phyloP scores from a whole-genome alignment of 2,888 invertebrate genomes.

The Agelastica alni region DNA sequence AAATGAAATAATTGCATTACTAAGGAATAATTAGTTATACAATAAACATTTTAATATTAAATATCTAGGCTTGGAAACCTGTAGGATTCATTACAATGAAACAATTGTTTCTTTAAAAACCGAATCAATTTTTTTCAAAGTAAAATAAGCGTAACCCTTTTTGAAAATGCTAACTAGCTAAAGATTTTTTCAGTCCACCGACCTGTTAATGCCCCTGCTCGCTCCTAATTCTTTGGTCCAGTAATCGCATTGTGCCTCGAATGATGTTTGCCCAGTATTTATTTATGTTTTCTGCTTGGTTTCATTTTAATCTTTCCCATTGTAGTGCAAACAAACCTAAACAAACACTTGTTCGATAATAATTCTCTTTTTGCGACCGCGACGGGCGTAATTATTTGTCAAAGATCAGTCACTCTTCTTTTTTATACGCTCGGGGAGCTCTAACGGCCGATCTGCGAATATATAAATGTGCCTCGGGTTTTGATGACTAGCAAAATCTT shows the following conservation, averaged over 20 bases:
- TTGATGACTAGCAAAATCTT: too few relatives aligned
- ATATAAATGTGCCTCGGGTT: constrained; percentile 5
- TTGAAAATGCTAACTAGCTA: background rate
- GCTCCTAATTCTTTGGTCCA: constrained; percentile 46
- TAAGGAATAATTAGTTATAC: too few relatives aligned
- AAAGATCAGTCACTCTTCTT: constrained; percentile 47
- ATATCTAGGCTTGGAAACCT: too few relatives aligned
- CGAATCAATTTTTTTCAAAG: too few relatives aligned
- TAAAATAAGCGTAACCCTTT: background rate
- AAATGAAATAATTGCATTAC: too few relatives aligned
- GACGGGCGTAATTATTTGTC: constrained; percentile 51
- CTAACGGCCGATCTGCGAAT: constrained; percentile 20
- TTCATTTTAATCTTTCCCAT: constrained; percentile 57
- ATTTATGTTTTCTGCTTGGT: constrained; percentile 56
- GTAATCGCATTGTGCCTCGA: constrained; percentile 51
- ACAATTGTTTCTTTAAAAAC: too few relatives aligned
- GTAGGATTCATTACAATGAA: too few relatives aligned
- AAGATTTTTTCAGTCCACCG: constrained; percentile 10
- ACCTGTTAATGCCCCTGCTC: constrained; percentile 12
- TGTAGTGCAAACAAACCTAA: constrained; percentile 54
- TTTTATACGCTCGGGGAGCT: constrained; percentile 2
- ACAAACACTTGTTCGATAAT: constrained; percentile 55
- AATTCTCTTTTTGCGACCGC: constrained; percentile 43
- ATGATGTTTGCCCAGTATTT: constrained; percentile 46
- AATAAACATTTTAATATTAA: too few relatives aligned